Conservation (phyloP, 2,113 vertebrate genomes). For the Scortum barcoo region DNA sequence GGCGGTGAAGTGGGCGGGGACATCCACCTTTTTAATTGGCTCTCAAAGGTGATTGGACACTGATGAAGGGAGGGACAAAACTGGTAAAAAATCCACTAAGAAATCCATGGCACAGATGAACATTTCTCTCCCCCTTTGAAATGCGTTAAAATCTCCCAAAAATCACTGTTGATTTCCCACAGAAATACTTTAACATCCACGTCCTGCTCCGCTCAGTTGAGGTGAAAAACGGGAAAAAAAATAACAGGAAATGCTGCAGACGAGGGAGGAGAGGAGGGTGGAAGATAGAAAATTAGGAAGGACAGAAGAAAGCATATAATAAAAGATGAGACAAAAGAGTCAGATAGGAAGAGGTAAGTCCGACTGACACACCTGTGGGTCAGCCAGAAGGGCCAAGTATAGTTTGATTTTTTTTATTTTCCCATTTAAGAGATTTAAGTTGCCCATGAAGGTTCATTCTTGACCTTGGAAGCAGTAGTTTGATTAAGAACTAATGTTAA, state of each 20-base stretch:
- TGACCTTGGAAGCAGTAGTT: too few relatives aligned
- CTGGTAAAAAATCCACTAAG: background rate
- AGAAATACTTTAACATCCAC: background rate
- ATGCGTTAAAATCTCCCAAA: conserved; percentile 40
- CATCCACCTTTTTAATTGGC: conserved; percentile 17
- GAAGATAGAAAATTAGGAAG: background rate
- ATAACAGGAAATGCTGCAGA: background rate
- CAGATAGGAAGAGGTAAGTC: too few relatives aligned
- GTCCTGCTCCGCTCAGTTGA: background rate
- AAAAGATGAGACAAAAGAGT: background rate
- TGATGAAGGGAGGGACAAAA: background rate
- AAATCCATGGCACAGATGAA: conserved; percentile 51
- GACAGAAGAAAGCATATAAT: background rate
- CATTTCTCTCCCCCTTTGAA: conserved; percentile 39
- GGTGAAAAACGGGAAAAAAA: background rate
- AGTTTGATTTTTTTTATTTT: too few relatives aligned
- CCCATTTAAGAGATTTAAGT: too few relatives aligned
- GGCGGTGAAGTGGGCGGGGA: conserved; percentile 25
- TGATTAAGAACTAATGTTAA: too few relatives aligned
- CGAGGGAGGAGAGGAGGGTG: background rate
- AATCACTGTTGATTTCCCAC: background rate
- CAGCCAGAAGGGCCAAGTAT: too few relatives aligned
- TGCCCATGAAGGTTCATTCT: too few relatives aligned
- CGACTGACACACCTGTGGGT: too few relatives aligned
- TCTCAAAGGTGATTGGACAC: conserved; percentile 38